Evolutionary conservation across 1,140 invertebrate genomes (phyloP).

Genomic region (Nasonia longicornis): DNA sequence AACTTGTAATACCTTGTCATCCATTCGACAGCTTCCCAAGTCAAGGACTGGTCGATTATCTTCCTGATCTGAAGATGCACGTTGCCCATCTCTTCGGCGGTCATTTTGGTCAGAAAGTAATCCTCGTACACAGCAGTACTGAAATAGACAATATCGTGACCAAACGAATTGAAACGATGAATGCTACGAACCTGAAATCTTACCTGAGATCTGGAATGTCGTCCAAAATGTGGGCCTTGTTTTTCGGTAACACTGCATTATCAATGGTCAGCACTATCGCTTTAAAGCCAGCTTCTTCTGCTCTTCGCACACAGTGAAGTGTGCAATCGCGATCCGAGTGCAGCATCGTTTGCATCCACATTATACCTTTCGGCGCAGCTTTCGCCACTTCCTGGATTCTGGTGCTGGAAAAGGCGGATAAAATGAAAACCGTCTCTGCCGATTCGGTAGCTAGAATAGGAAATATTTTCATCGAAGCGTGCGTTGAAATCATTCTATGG

Average conservation of each 20-base stretch:
- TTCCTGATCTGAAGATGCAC: slow-evolving; percentile 64
- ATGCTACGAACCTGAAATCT: no score
- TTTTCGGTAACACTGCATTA: slow-evolving; percentile 77
- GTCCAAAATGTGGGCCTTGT: slow-evolving; percentile 33
- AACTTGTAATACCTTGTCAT: slow-evolving; percentile 65
- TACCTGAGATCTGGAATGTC: no score
- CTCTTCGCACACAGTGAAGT: slow-evolving; percentile 78
- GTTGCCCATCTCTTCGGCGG: slow-evolving; percentile 65
- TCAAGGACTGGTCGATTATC: slow-evolving; percentile 82
- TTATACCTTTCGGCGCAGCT: slow-evolving; percentile 80
- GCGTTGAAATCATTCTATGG: no score
- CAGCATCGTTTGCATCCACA: slow-evolving; percentile 88
- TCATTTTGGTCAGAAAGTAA: slow-evolving; percentile 43
- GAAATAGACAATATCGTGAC: background rate
- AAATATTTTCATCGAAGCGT: no score
- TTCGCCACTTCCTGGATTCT: slow-evolving; percentile 89
- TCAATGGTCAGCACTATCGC: slow-evolving; percentile 93
- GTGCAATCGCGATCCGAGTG: slow-evolving; percentile 88
- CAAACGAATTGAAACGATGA: background rate
- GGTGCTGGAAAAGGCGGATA: slow-evolving; percentile 88
- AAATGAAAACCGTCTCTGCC: slow-evolving; percentile 80
- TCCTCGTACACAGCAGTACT: slow-evolving; percentile 64
- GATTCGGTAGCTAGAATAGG: slow-evolving; percentile 76
- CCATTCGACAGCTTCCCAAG: slow-evolving; percentile 89
- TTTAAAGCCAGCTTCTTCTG: slow-evolving; percentile 85